These are phyloP conservation scores for Protaetia brevitarsis DNA, from an alignment of 1,140 invertebrate genomes.

Conservation along the genomic window DNA sequence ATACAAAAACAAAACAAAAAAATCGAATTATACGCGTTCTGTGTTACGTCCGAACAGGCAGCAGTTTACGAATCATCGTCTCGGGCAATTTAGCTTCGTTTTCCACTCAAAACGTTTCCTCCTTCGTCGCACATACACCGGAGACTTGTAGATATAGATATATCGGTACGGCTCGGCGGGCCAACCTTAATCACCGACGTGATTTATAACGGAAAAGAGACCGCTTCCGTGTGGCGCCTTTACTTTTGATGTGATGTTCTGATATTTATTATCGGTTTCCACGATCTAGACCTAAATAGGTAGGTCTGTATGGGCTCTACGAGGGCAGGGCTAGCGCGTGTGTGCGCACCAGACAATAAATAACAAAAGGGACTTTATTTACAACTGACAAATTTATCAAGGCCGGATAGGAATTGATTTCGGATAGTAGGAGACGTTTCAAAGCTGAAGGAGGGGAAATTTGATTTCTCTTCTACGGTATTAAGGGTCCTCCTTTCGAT, in stretches of 20 bases:
- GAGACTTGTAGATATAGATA: not conserved
- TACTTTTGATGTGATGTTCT: slow-evolving; percentile 12
- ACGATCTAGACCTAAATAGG: slow-evolving; percentile 15
- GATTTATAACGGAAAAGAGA: slow-evolving; percentile 18
- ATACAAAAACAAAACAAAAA: no score
- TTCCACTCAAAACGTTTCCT: not conserved
- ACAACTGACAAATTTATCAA: slow-evolving; percentile 17
- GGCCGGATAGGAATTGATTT: slow-evolving; percentile 13
- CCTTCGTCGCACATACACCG: not conserved
- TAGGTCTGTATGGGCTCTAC: not conserved
- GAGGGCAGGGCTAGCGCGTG: not conserved
- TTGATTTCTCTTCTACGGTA: slow-evolving; percentile 1
- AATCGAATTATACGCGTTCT: no score
- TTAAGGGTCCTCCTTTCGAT: not conserved
- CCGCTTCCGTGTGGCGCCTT: slow-evolving; percentile 14
- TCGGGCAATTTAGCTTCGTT: no score
- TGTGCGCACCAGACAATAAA: slow-evolving; percentile 3
- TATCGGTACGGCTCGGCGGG: not conserved
- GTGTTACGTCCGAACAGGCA: no score
- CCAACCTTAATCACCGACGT: slow-evolving; percentile 14
- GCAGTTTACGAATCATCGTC: no score
- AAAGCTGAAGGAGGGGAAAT: not conserved
- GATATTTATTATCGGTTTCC: slow-evolving; percentile 18
- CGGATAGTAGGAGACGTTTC: not conserved
- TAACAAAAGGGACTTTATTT: slow-evolving; percentile 18